Conservation (phyloP, 2,888 invertebrate genomes). For the Coronaproctus castanopsis region DNA sequence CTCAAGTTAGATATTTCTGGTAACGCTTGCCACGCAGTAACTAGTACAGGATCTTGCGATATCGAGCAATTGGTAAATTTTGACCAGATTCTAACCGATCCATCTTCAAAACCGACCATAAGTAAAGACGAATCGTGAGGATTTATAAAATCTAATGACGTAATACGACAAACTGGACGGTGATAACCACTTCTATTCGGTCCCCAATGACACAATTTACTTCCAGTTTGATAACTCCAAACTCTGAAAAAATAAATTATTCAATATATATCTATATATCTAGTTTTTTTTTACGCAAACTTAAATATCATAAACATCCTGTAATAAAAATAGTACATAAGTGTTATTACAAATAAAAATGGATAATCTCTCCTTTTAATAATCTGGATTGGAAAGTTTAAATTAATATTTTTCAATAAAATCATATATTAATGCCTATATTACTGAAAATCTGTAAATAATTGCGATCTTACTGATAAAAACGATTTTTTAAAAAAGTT, state of each 20-base stretch:
- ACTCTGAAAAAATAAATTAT: slow-evolving; percentile 34
- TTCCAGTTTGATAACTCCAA: slow-evolving; percentile 64
- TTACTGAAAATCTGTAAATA: too few species aligned
- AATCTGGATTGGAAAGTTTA: too few species aligned
- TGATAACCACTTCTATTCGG: slow-evolving; percentile 13
- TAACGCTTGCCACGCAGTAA: slow-evolving; percentile 77
- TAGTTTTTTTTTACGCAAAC: too few species aligned
- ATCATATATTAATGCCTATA: too few species aligned
- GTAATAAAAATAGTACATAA: too few species aligned
- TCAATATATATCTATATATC: too few species aligned
- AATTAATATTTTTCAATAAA: too few species aligned
- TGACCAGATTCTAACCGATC: slow-evolving; percentile 49
- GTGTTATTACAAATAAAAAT: too few species aligned
- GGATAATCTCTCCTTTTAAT: too few species aligned
- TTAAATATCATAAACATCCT: too few species aligned
- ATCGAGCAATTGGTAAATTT: slow-evolving; percentile 17
- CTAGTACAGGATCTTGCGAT: slow-evolving; percentile 33
- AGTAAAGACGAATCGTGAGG: slow-evolving; percentile 59
- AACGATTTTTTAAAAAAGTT: too few species aligned
- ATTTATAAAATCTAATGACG: slow-evolving; percentile 68
- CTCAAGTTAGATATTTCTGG: slow-evolving; percentile 12
- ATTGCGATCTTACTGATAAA: too few species aligned
- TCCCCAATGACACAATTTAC: slow-evolving; percentile 39
- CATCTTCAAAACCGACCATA: slow-evolving; percentile 56
- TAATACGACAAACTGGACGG: slow-evolving; percentile 39